phyloP scores from a whole-genome alignment of 2,797 vertebrate genomes.

The Chlorospingus semifuscus region DNA sequence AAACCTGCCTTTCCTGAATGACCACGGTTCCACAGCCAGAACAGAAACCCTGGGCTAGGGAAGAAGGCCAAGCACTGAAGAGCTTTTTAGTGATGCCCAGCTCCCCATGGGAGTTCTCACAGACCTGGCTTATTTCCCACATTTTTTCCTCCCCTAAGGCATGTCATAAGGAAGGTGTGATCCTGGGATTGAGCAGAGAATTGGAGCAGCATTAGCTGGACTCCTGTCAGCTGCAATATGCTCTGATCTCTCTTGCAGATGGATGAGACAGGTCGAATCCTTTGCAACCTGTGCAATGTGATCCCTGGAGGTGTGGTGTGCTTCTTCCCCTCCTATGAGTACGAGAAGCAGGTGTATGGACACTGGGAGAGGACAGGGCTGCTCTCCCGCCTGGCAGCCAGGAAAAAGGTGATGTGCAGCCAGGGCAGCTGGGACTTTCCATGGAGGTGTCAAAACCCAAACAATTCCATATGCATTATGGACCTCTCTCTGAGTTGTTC shows the following conservation, averaged over 20 bases:
- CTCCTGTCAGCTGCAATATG: neutral
- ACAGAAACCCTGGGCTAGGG: neutral
- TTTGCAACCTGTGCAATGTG: slow-evolving; percentile 91
- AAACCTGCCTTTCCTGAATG: neutral
- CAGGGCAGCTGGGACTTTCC: neutral
- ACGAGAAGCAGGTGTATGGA: slow-evolving; percentile 81
- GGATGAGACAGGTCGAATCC: slow-evolving; percentile 89
- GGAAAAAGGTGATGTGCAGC: slow-evolving; percentile 85
- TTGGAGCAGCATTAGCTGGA: neutral
- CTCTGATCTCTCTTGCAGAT: slow-evolving; percentile 75
- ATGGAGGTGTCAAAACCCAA: neutral
- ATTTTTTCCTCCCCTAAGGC: neutral
- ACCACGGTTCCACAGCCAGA: neutral
- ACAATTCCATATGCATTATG: neutral
- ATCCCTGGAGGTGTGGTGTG: slow-evolving; percentile 92
- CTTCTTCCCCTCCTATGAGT: slow-evolving; percentile 96
- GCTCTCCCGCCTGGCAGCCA: slow-evolving; percentile 80
- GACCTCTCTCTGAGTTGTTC: neutral
- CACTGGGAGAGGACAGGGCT: slow-evolving; percentile 88
- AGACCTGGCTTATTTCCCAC: neutral
- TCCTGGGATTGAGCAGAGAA: neutral
- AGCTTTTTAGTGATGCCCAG: neutral
- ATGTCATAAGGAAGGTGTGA: neutral
- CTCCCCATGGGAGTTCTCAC: neutral
- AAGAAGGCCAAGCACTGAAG: neutral